Evolutionary conservation across 2,797 vertebrate genomes (phyloP).

Genomic region (Darevskia nairensis): DNA sequence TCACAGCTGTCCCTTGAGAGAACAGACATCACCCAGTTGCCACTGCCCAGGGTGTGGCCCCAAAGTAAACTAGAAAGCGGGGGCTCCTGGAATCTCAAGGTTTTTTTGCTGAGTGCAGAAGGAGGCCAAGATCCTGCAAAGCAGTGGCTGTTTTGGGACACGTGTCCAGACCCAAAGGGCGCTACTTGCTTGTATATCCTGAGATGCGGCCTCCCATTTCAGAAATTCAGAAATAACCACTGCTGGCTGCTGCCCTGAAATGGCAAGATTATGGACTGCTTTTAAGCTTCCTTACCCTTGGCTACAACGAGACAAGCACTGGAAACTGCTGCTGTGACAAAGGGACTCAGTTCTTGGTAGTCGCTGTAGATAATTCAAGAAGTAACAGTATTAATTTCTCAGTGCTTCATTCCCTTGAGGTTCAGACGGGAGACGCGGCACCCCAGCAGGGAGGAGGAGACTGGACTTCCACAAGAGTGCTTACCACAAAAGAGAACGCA

Average conservation of each 20-base stretch:
- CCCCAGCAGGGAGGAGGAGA: constrained; percentile 49
- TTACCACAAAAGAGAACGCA: constrained; percentile 51
- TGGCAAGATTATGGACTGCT: neutral
- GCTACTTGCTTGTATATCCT: neutral
- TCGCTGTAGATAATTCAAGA: constrained; percentile 73
- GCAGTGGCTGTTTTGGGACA: neutral
- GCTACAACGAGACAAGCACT: constrained; percentile 44
- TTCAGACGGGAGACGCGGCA: constrained; percentile 40
- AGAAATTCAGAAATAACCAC: constrained; percentile 8
- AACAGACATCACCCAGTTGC: neutral
- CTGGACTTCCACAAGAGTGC: constrained; percentile 67
- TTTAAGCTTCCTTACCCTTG: constrained; percentile 31
- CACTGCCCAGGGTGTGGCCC: accelerated
- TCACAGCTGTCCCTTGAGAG: accelerated
- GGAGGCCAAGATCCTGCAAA: neutral
- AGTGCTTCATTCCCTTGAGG: constrained; percentile 68
- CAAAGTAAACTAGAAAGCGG: neutral
- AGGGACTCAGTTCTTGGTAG: constrained; percentile 67
- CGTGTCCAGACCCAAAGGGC: too few relatives aligned
- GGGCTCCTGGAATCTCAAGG: neutral
- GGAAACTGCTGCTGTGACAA: constrained; percentile 38
- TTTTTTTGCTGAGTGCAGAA: neutral
- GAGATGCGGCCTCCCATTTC: neutral
- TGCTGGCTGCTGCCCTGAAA: neutral
- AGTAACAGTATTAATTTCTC: constrained; percentile 71